Evolutionary conservation across 2,797 vertebrate genomes (phyloP).

Genomic region (Orestias chungarensis): DNA sequence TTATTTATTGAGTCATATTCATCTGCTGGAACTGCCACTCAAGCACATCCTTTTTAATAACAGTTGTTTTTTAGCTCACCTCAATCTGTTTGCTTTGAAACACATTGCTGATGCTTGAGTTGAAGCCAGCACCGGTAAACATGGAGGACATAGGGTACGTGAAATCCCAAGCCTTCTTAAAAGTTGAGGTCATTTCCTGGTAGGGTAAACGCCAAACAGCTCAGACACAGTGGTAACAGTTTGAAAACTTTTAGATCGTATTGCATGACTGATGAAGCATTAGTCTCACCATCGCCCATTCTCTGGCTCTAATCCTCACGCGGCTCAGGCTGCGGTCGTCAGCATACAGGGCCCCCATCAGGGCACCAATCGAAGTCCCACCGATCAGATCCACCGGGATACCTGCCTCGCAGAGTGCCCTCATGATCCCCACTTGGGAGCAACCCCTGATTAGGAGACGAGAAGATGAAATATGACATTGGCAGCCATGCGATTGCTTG

Average conservation of each 20-base stretch:
- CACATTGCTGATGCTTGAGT: slow-evolving; percentile 86
- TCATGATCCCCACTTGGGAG: slow-evolving; percentile 91
- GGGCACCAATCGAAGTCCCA: slow-evolving; percentile 91
- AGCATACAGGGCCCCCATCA: slow-evolving; percentile 92
- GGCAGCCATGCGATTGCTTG: background rate
- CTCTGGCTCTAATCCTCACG: slow-evolving; percentile 88
- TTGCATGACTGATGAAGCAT: background rate
- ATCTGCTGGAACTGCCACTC: background rate
- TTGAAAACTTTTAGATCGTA: background rate
- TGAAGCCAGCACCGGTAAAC: slow-evolving; percentile 94
- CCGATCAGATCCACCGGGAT: slow-evolving; percentile 93
- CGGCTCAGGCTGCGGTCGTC: slow-evolving; percentile 90
- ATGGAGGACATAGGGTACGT: slow-evolving; percentile 96
- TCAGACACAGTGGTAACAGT: background rate
- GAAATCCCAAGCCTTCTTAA: slow-evolving; percentile 89
- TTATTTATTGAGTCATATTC: no score
- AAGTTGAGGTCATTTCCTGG: slow-evolving; percentile 89
- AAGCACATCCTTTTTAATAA: background rate
- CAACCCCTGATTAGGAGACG: slow-evolving; percentile 82
- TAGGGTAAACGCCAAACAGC: background rate
- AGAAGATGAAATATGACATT: background rate
- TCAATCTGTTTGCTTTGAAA: slow-evolving; percentile 96
- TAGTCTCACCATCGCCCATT: slow-evolving; percentile 91
- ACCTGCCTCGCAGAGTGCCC: slow-evolving; percentile 85
- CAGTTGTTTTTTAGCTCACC: slow-evolving; percentile 65